Conservation (phyloP, 2,888 invertebrate genomes). For the Automeris io region DNA sequence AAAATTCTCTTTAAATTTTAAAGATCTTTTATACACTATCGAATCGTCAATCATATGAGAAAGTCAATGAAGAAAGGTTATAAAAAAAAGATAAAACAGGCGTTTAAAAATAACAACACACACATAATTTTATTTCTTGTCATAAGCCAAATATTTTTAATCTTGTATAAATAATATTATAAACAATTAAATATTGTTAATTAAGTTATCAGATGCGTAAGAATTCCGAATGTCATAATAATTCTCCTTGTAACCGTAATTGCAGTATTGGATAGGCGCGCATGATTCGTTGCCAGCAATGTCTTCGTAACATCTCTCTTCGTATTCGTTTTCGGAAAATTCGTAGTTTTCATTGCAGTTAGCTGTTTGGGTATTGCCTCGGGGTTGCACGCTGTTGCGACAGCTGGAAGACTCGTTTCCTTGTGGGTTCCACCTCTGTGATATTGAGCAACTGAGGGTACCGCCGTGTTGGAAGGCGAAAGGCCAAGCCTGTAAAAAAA, state of each 20-base stretch:
- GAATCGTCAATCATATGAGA: no score
- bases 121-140: background rate
- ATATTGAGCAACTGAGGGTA: constrained; percentile 61
- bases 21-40: no score
- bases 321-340: constrained; percentile 60
- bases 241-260: constrained; percentile 60
- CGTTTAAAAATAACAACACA: background rate
- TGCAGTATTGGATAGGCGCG: constrained; percentile 49
- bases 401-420: constrained; percentile 23
- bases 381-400: constrained; percentile 21
- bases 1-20: no score
- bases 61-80: background rate
- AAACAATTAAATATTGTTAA: constrained; percentile 37
- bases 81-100: background rate
- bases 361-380: constrained; percentile 21
- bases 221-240: constrained; percentile 56
- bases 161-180: constrained; percentile 3
- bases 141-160: constrained; percentile 2
- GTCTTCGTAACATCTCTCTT: constrained; percentile 55
- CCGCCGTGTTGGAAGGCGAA: constrained; percentile 84
- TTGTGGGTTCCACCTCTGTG: constrained; percentile 59
- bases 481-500: constrained; percentile 86
- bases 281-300: constrained; percentile 35
- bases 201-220: constrained; percentile 48
- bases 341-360: constrained; percentile 35